Evolutionary conservation across 2,797 vertebrate genomes (phyloP).

Genomic region (Rallus crepitans): DNA sequence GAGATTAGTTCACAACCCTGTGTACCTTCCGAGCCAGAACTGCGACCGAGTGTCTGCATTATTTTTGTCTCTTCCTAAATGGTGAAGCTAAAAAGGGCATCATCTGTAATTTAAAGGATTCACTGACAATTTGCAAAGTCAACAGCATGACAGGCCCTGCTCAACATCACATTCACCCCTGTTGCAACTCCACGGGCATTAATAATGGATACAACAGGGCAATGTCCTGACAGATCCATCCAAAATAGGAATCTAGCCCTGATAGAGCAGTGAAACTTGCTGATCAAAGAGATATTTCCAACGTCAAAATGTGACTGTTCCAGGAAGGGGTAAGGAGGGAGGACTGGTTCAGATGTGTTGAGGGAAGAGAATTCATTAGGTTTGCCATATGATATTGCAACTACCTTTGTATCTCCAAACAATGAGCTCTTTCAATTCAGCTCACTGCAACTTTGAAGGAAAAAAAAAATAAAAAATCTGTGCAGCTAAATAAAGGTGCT

Average conservation of each 20-base stretch:
- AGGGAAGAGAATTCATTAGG: not conserved
- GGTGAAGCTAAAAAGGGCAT: not conserved
- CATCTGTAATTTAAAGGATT: not conserved
- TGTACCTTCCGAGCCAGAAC: not conserved
- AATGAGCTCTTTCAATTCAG: not conserved
- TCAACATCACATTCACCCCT: not conserved
- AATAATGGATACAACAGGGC: not conserved
- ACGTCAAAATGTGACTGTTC: not conserved
- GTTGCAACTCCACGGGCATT: not conserved
- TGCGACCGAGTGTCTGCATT: not conserved
- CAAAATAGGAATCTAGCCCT: slow-evolving; percentile 5
- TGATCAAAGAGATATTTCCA: not conserved
- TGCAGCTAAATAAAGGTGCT: not conserved
- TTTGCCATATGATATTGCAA: not conserved
- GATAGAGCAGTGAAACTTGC: not conserved
- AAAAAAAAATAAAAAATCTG: not conserved
- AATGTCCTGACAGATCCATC: not conserved
- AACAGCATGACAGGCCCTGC: not conserved
- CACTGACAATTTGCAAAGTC: not conserved
- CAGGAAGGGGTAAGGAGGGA: not conserved
- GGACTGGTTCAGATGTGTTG: not conserved
- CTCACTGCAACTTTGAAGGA: not conserved
- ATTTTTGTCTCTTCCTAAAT: not conserved
- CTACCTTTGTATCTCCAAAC: not conserved
- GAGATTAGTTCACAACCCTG: not conserved